Evolutionary conservation across 2,113 vertebrate species (phyloP).

Genomic region (Sardina pilchardus): DNA sequence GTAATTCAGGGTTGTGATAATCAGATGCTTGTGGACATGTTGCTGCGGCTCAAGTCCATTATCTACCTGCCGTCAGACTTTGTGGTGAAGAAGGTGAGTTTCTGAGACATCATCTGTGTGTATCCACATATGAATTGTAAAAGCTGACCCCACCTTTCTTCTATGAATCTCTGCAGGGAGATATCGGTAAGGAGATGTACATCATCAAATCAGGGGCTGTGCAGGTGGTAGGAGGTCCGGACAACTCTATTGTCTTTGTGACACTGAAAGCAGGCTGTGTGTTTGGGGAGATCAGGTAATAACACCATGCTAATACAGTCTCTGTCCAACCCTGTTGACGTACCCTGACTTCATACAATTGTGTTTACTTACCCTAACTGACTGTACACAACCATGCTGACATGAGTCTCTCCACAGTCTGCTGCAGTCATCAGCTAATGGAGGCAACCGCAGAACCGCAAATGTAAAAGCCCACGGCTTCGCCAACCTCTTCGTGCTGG

Average conservation of each 20-base stretch:
- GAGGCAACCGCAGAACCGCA: slow-evolving; percentile 88
- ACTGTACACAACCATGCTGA: not conserved
- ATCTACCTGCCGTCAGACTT: slow-evolving; percentile 92
- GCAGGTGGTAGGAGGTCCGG: slow-evolving; percentile 91
- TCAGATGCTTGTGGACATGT: slow-evolving; percentile 93
- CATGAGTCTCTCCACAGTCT: slow-evolving; percentile 67
- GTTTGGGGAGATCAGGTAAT: slow-evolving; percentile 87
- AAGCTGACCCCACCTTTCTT: not conserved
- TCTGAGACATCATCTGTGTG: not conserved
- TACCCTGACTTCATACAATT: no score
- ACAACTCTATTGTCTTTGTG: slow-evolving; percentile 85
- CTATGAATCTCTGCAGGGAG: slow-evolving; percentile 72
- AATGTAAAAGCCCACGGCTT: slow-evolving; percentile 89
- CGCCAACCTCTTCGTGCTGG: slow-evolving; percentile 88
- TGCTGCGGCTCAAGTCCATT: slow-evolving; percentile 87
- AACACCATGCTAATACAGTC: not conserved
- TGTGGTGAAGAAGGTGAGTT: slow-evolving; percentile 86
- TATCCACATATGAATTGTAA: not conserved
- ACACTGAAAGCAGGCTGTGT: slow-evolving; percentile 90
- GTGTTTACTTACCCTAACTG: no score
- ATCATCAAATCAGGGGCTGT: slow-evolving; percentile 92
- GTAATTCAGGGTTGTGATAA: slow-evolving; percentile 86
- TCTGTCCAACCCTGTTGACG: not conserved
- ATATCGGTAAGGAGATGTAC: slow-evolving; percentile 97
- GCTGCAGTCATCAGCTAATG: slow-evolving; percentile 79